These are phyloP conservation scores for Ctenoplectra terminalis DNA, from an alignment of 1,140 invertebrate genomes.

Conservation along the genomic window DNA sequence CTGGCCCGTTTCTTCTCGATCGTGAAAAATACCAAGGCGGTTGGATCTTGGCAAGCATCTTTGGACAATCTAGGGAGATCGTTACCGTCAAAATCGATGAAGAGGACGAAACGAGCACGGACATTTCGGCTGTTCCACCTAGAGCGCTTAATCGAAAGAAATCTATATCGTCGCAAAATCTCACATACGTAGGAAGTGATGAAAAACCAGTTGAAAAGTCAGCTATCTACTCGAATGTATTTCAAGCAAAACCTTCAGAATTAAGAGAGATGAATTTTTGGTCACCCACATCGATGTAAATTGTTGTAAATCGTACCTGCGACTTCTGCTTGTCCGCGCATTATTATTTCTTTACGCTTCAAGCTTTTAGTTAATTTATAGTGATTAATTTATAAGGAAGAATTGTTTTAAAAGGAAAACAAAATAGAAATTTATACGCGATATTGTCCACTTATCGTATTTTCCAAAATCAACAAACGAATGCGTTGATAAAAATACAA, in stretches of 20 bases:
- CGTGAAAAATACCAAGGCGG: conserved; percentile 81
- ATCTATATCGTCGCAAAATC: conserved; percentile 82
- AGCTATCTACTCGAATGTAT: conserved; percentile 61
- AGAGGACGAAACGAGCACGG: conserved; percentile 73
- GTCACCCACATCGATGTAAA: conserved; percentile 91
- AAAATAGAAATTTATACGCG: background rate
- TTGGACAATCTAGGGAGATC: conserved; percentile 79
- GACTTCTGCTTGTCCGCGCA: background rate
- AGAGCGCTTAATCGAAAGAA: conserved; percentile 76
- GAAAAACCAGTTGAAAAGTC: conserved; percentile 67
- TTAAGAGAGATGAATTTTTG: conserved; percentile 92
- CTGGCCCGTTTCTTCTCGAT: conserved; percentile 78
- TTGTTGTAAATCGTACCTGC: background rate
- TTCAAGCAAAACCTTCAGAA: conserved; percentile 88
- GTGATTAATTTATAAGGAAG: background rate
- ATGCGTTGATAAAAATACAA: background rate
- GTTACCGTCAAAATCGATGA: conserved; percentile 75
- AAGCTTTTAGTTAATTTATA: too few species aligned
- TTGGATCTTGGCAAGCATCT: conserved; percentile 83
- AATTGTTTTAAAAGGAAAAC: background rate
- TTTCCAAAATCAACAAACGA: background rate
- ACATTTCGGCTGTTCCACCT: conserved; percentile 52
- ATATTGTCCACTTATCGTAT: background rate
- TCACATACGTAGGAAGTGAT: conserved; percentile 80
- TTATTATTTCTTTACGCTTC: background rate